A percentile compares a stretch with the other conserved stretches of the same genome.
phyloP scores from a whole-genome alignment of 2,888 invertebrate genomes.

The Catocala nupta region DNA sequence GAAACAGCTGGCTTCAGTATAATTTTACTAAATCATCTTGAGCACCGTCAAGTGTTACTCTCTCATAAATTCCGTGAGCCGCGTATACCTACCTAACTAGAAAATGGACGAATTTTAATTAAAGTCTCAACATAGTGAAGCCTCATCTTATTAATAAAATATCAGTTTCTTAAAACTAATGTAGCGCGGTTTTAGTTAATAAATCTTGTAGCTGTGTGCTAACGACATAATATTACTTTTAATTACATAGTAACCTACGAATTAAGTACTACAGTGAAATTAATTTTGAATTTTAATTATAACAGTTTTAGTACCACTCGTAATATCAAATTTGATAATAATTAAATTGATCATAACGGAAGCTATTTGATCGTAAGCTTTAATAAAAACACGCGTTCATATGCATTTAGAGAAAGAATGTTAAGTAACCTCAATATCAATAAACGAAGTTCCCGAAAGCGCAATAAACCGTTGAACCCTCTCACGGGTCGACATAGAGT shows the following conservation, averaged over 20 bases:
- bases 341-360: background rate
- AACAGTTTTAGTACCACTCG: no score
- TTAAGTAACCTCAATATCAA: constrained; percentile 63
- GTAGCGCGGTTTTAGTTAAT: constrained; percentile 39
- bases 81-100: constrained; percentile 38
- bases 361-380: constrained; percentile 11
- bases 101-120: constrained; percentile 67
- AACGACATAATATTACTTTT: background rate
- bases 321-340: background rate
- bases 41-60: constrained; percentile 61
- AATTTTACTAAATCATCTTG: constrained; percentile 62
- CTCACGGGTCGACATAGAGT: constrained; percentile 64
- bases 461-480: constrained; percentile 76
- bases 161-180: constrained; percentile 50
- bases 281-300: no score
- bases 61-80: constrained; percentile 57
- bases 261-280: no score
- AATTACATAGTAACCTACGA: no score
- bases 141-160: constrained; percentile 52
- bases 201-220: constrained; percentile 28
- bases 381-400: constrained; percentile 19
- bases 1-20: constrained; percentile 59
- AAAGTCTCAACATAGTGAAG: constrained; percentile 52
- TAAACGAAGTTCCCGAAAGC: constrained; percentile 68
- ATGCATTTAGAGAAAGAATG: constrained; percentile 24